phyloP scores from a whole-genome alignment of 23 tunicate species.

The Ascidia mentula region DNA sequence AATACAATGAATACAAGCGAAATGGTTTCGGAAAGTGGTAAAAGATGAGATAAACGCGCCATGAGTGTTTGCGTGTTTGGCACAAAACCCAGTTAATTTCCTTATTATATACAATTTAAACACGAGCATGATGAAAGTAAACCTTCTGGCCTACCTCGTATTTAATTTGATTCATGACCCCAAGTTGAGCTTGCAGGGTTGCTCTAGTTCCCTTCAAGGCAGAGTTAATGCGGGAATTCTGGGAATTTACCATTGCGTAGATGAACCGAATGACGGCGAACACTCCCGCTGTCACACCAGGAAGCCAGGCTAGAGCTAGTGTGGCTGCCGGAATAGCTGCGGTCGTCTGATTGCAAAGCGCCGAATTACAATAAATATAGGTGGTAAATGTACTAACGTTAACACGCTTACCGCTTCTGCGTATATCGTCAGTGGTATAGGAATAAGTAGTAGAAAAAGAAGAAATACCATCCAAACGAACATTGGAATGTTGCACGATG shows the following conservation, averaged over 20 bases:
- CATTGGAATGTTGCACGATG: slow-evolving; percentile 16
- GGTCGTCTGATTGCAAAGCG: background rate
- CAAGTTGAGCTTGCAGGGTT: slow-evolving; percentile 54
- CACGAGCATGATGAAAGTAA: background rate
- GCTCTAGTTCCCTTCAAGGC: slow-evolving; percentile 61
- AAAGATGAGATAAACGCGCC: too few relatives aligned
- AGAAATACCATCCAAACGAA: slow-evolving; percentile 27
- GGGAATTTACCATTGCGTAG: slow-evolving; percentile 68
- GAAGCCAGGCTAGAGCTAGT: slow-evolving; percentile 42
- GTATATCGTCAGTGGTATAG: background rate
- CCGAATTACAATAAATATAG: too few relatives aligned
- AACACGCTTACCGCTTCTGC: background rate
- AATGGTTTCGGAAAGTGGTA: too few relatives aligned
- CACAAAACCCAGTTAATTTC: too few relatives aligned
- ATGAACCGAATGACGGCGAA: slow-evolving; percentile 11
- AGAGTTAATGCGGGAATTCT: slow-evolving; percentile 27
- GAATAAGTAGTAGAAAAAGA: background rate
- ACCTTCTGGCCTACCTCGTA: slow-evolving; percentile 64
- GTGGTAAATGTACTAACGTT: too few relatives aligned
- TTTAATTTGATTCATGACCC: slow-evolving; percentile 74
- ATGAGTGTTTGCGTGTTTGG: too few relatives aligned
- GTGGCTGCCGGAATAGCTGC: slow-evolving; percentile 22
- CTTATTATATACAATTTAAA: too few relatives aligned
- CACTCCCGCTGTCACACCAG: slow-evolving; percentile 19
- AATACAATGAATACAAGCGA: too few relatives aligned